Base-by-base conservation (phyloP, 2,888 invertebrate species). In the Drosophila vallismaia region DNA sequence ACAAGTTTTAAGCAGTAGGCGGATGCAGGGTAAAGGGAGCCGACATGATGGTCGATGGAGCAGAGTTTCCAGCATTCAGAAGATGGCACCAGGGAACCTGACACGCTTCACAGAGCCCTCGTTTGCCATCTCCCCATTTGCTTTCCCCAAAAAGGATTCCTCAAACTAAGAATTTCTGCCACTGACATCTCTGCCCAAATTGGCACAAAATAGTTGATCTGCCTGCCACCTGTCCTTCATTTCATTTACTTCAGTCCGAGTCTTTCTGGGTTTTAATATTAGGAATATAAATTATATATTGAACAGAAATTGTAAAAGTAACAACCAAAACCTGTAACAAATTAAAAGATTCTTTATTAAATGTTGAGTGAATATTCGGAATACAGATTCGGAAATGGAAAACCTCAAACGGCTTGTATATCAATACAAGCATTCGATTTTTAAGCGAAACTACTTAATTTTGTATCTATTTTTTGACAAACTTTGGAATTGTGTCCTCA, bases 181-280 rank as follows among this genome's bases (percentile, higher is more conserved):
- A 38, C 45, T 77, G 71, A 74, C 77, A 67, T 58, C 42, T 66
- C 62, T 48, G 46, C 29, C 45, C 64, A 77, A 79, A 77, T 73
- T 78, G 79, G 66, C 71, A 51, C 29, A 5, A 31, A 54, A 31
- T 50, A 56, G 36, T 51, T 58, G 63, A 64, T 69, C 48, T 42
- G 36, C 33, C 36, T 14, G 40, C 9, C 10, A n/a, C 4, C 28
- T 10, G 12, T 19, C 38, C 12, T 8, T 9, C 40, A 14, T 19
- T 14, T 14, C 9, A 40, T 38, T 9, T 28, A 40, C n/a, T 14
- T 28, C 33, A 5, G 4, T 5, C 4, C 19, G 28, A 28, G 28
- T 28, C 4, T 4, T 36, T n/a, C 19, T 12, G 5, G 36, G n/a
- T 5, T n/a, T 36, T 36, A n/a, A 36, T 36, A 12, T n/a, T 5